These are phyloP conservation scores for Lipotes vexillifer DNA, from an alignment of 2,113 vertebrate species.

Conservation along the genomic window DNA sequence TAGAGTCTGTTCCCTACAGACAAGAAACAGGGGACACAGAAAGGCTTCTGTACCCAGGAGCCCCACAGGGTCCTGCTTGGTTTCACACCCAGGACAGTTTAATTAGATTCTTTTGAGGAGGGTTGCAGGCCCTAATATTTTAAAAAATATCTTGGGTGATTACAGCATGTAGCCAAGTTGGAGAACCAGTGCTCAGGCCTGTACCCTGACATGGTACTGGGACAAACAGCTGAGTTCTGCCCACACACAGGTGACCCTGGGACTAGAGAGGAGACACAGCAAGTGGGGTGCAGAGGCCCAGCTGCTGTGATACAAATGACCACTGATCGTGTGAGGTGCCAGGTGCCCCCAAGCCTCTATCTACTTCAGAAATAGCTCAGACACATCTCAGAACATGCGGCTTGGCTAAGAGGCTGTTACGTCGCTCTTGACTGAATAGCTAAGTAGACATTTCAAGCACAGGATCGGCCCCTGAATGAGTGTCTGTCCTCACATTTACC, in stretches of 20 bases:
- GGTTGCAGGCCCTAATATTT: not conserved
- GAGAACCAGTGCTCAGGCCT: not conserved
- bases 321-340: not conserved
- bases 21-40: too few relatives aligned
- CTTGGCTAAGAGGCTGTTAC: not conserved
- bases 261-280: not conserved
- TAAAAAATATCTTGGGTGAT: not conserved
- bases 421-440: not conserved
- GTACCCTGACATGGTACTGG: not conserved
- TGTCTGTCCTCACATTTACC: not conserved
- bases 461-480: rapidly evolving
- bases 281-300: not conserved
- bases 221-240: too few relatives aligned
- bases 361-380: not conserved
- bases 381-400: not conserved
- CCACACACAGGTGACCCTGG: too few relatives aligned
- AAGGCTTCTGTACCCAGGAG: too few relatives aligned
- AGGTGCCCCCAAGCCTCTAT: not conserved
- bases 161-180: not conserved
- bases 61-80: too few relatives aligned
- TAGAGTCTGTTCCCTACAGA: too few relatives aligned
- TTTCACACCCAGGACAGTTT: not conserved
- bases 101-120: not conserved
- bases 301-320: rapidly evolving
- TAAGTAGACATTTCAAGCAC: not conserved